phyloP scores from a whole-genome alignment of 92 coral and sea anemone species.

The Siderastrea radians region DNA sequence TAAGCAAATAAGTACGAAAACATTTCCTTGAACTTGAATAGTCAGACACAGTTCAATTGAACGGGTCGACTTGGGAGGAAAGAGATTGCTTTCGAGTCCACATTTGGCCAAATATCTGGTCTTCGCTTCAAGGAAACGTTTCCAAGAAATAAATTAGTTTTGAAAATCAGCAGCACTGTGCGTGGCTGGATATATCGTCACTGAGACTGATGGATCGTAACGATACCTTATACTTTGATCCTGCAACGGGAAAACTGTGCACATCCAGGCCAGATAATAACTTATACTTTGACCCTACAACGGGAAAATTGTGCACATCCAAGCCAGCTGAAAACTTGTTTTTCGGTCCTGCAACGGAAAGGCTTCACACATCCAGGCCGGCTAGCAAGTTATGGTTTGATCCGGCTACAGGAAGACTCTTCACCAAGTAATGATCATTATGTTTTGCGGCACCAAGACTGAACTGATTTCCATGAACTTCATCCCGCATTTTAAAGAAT shows the following conservation, averaged over 20 bases:
- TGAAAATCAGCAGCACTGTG: background rate
- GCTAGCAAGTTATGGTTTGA: background rate
- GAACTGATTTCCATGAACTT: too few species aligned
- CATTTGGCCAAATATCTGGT: background rate
- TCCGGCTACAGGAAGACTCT: background rate
- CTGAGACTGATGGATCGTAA: background rate
- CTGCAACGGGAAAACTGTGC: background rate
- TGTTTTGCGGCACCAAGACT: too few species aligned
- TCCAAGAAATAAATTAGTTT: background rate
- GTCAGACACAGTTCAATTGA: too few species aligned
- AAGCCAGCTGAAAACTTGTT: background rate
- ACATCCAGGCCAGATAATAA: background rate
- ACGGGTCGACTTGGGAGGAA: too few species aligned
- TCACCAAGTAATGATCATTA: background rate
- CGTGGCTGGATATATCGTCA: background rate
- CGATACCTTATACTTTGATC: background rate
- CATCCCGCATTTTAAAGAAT: too few species aligned
- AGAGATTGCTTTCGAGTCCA: too few species aligned
- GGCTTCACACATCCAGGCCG: background rate
- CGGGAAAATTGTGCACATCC: background rate
- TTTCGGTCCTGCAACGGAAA: background rate
- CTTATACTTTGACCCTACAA: background rate
- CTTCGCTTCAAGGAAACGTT: too few species aligned
- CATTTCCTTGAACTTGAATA: background rate
- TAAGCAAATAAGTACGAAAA: background rate